Evolutionary conservation across 2,797 vertebrate species (phyloP).

Genomic region (Eremophila alpestris): DNA sequence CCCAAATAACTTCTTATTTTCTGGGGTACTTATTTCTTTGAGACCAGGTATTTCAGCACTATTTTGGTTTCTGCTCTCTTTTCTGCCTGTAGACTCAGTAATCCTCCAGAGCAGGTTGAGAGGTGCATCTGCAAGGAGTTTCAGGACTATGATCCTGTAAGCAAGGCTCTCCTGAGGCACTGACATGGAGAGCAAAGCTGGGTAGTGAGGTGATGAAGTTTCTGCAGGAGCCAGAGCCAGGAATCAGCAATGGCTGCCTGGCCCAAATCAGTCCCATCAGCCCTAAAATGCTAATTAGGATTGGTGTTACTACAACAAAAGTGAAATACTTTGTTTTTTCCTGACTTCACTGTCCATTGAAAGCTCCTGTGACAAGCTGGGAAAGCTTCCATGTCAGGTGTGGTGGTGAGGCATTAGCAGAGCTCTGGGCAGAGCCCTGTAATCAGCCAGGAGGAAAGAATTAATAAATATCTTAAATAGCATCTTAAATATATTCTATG

Average conservation of each 20-base stretch:
- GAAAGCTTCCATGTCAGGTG: fast-evolving
- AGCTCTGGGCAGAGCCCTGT: background rate
- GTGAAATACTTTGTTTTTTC: background rate
- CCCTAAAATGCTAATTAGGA: background rate
- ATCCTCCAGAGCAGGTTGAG: background rate
- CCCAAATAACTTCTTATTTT: background rate
- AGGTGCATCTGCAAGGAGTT: background rate
- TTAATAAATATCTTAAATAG: too few species aligned
- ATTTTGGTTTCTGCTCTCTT: background rate
- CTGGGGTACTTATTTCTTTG: background rate
- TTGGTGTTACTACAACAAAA: background rate
- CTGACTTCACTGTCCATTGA: background rate
- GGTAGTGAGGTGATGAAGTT: background rate
- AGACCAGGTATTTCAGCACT: background rate
- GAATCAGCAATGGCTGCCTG: background rate
- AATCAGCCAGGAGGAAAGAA: background rate
- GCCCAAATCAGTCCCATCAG: background rate
- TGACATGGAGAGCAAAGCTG: background rate
- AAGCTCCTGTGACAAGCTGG: background rate
- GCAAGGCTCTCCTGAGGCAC: background rate
- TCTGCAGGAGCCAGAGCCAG: background rate
- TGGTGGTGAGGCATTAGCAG: background rate
- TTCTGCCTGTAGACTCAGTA: background rate
- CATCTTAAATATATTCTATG: background rate
- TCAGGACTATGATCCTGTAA: background rate